A percentile compares a stretch with the other conserved stretches of the same genome.
These are phyloP conservation scores for Anoura caudifer DNA, from an alignment of 2,113 vertebrate genomes.

Conservation along the genomic window DNA sequence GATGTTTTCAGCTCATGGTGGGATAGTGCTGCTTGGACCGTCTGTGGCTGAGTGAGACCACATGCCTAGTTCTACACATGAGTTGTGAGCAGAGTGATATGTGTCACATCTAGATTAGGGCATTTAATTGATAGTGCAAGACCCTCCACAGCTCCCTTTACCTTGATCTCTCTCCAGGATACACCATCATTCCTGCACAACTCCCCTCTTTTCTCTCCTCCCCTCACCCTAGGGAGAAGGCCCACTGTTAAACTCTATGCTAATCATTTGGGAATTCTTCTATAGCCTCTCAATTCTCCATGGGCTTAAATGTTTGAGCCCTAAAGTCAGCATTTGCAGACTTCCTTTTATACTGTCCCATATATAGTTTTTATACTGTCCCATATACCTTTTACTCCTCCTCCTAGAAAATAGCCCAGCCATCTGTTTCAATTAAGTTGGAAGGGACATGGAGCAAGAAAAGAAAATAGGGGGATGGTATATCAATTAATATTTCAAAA, in stretches of 20 bases:
- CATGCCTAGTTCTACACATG: not conserved
- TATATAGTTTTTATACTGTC: not conserved
- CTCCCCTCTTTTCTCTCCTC: not conserved
- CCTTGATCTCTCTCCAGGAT: not conserved
- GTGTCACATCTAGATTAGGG: not conserved
- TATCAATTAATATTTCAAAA: not conserved
- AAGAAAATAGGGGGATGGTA: not conserved
- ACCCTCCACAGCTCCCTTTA: not conserved
- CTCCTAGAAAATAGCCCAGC: not conserved
- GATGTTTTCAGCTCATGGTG: not conserved
- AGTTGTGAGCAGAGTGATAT: not conserved
- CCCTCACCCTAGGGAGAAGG: not conserved
- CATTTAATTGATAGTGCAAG: too few species aligned
- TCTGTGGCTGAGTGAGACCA: not conserved
- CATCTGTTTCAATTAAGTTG: not conserved
- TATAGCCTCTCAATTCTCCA: not conserved
- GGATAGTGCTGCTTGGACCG: accelerated
- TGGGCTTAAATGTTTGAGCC: not conserved
- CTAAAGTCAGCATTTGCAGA: not conserved
- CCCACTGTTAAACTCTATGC: not conserved
- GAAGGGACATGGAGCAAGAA: not conserved
- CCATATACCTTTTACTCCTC: not conserved
- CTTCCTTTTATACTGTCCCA: not conserved
- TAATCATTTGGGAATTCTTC: not conserved
- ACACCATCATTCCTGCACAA: not conserved